Base-by-base conservation (phyloP, 92 coral and sea anemone genomes). In the Plumapathes pennacea region DNA sequence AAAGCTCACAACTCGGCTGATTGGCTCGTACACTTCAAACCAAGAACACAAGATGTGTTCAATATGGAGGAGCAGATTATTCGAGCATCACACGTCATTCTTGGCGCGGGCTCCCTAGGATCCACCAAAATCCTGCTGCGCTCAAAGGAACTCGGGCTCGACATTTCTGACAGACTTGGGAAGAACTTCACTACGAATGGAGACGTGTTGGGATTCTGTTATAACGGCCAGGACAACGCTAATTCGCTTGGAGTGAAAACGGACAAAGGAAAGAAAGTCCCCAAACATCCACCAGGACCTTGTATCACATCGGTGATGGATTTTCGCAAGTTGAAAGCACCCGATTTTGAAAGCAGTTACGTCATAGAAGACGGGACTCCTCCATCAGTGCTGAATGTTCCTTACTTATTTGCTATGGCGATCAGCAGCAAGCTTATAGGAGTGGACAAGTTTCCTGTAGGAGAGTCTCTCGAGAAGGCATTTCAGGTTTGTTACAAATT, bases 301-400 rank as follows among this genome's bases (percentile, higher is more conserved):
- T 78, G 85, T 18, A 69, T 78, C 22, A 53, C 78, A 28, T 38
- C 64, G 32, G 64, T 78, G 2, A 78, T 78, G 55, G 85, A 78
- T 42, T 70, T 70, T 25, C 38, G 85, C 13, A 78, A 54, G 20
- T 36, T 19, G 4, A 44, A 40, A 38, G 43, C n/a, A 5, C 44
- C 60, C 27, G 46, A 57, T 18, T 21, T 62, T 45, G 63, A 43
- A 5, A 58, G 40, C 3, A 59, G 64, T 48, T 78, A 60, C 1
- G 60, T 70, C 24, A 62, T 78, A n/a, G 74, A 78, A 33, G 85
- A 78, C 9, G 85, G 79, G 11, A 78, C 73, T 0, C 77, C 78
- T 2, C 79, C 85, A 2, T 61, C 85, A 0, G 47, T 51, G 12
- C 32, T 50, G 3, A 59, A 36, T 4, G 43, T 39, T 3, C 44